phyloP scores from a whole-genome alignment of 2,888 invertebrate species.

The Lasioglossum pauxillum region DNA sequence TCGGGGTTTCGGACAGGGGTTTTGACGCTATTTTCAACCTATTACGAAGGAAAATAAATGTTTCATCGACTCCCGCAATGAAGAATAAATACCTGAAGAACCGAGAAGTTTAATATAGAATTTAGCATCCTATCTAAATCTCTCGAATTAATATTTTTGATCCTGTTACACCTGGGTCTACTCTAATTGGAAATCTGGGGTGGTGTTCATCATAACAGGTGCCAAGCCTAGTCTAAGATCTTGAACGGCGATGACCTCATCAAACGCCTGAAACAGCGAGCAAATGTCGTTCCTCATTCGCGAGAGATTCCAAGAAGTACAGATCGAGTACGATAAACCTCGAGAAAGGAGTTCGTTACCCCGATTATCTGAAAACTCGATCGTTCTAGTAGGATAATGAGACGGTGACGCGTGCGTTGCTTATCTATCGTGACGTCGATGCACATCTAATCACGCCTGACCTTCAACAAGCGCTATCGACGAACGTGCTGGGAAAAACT shows the following conservation, averaged over 20 bases:
- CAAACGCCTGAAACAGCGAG: conserved; percentile 13
- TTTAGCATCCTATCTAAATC: neutral
- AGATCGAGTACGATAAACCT: conserved; percentile 16
- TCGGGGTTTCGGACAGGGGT: too few relatives aligned
- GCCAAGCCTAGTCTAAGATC: neutral
- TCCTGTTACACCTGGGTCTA: too few relatives aligned
- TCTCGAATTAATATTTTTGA: neutral
- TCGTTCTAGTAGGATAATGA: conserved; percentile 16
- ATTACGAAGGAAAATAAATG: too few relatives aligned
- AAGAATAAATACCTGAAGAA: too few relatives aligned
- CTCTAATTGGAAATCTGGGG: neutral
- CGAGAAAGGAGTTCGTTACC: conserved; percentile 30
- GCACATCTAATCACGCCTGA: neutral
- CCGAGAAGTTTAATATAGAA: neutral
- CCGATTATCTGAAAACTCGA: conserved; percentile 1
- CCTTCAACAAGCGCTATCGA: neutral
- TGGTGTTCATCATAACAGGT: neutral
- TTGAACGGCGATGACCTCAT: conserved; percentile 23
- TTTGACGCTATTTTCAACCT: too few relatives aligned
- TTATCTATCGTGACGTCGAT: conserved; percentile 10
- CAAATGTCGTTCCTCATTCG: neutral
- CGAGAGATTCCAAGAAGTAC: neutral
- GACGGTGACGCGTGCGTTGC: neutral
- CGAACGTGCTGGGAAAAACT: neutral
- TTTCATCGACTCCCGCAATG: too few relatives aligned